Evolutionary conservation across 2,888 invertebrate species (phyloP).

Genomic region (Drosophila nigritarsus): DNA sequence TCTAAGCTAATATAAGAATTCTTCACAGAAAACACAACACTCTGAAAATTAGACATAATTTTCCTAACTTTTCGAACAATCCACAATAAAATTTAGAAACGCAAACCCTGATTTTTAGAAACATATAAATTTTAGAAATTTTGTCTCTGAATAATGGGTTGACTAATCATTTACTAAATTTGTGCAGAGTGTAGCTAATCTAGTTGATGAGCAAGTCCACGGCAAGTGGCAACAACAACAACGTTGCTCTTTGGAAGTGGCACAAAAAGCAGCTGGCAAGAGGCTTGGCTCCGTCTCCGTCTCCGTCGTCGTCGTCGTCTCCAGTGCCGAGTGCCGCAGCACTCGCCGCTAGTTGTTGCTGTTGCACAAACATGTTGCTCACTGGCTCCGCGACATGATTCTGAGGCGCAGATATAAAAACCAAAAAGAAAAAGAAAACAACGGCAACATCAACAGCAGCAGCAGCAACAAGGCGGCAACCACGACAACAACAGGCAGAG

Average conservation of each 20-base stretch:
- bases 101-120: no score
- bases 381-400: slow-evolving; percentile 78
- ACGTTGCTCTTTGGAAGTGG: slow-evolving; percentile 53
- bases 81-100: no score
- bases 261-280: slow-evolving; percentile 70
- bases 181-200: slow-evolving; percentile 38
- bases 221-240: slow-evolving; percentile 71
- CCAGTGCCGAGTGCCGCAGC: slow-evolving; percentile 67
- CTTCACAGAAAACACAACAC: no score
- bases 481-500: slow-evolving; percentile 18
- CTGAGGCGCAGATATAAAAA: slow-evolving; percentile 73
- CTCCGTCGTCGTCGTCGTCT: slow-evolving; percentile 1
- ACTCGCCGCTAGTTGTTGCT: slow-evolving; percentile 64
- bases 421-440: slow-evolving; percentile 30
- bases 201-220: slow-evolving; percentile 75
- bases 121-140: no score
- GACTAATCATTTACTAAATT: neutral
- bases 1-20: no score
- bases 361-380: slow-evolving; percentile 77
- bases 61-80: no score
- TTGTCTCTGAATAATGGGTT: neutral
- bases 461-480: slow-evolving; percentile 35
- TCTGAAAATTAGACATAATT: no score
- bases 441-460: slow-evolving; percentile 17
- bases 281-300: slow-evolving; percentile 50